Evolutionary conservation across 2,113 vertebrate genomes (phyloP), one percentile per base, ranked within the genome.

Genomic region (Donacobius atricapilla): DNA sequence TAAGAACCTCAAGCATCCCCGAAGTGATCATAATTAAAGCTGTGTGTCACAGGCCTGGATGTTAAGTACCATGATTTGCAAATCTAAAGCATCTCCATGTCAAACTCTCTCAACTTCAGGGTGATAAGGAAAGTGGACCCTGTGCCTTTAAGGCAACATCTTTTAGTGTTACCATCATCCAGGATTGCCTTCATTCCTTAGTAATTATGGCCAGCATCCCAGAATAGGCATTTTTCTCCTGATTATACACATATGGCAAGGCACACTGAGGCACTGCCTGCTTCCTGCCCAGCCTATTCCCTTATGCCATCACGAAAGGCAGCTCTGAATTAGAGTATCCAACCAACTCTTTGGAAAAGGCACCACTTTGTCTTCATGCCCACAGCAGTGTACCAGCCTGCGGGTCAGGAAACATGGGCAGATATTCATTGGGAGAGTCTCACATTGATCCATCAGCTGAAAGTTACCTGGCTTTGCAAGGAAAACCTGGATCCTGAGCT

Each of bases 101-200:
- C 93, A 91, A 79, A 93, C 28, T 27, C 93, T 44, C 71, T 94
- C 83, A 91, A 20, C 25, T 84, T 95, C 69, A 95, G 77, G 71
- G 45, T 40, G 75, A 15, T 27, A 30, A 54, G 83, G 56, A 71
- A 87, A 95, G 82, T 20, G 80, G 87, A 72, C 42, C 70, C 75
- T 87, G 66, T 85, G 90, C 89, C 89, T 94, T 95, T 93, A 87
- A 97, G 91, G 93, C 87, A 94, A 57, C 65, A 69, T 82, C 81
- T 91, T 79, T 76, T 65, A 91, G 51, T 30, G 61, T 42, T 53
- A 53, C 92, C 63, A 88, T 96, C 95, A 77, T 15, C 71, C 45
- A 88, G 90, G 66, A 70, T 24, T 63, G 87, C 77, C 93, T 94
- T 94, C 45, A 80, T 68, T 64, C 40, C 54, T 50, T 51, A 58